These are phyloP conservation scores for Sinodicranocentrus sp. DNA, from an alignment of 2,888 invertebrate species.

Conservation along the genomic window DNA sequence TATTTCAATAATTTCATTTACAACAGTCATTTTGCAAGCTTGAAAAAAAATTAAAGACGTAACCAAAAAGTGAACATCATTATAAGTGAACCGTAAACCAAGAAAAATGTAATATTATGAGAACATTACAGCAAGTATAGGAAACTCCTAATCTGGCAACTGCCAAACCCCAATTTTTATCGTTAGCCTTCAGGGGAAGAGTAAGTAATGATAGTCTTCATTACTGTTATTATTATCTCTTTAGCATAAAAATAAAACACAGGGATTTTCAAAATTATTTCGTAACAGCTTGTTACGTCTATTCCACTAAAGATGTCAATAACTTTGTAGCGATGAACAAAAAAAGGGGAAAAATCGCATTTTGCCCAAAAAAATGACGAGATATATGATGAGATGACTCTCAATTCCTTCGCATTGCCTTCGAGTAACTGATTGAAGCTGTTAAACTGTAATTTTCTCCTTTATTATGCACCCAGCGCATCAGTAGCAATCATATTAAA, in stretches of 20 bases:
- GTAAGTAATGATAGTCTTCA: constrained; percentile 29
- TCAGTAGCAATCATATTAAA: no score
- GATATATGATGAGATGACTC: no score
- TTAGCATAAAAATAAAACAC: constrained; percentile 45
- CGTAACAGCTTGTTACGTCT: constrained; percentile 24
- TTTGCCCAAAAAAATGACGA: no score
- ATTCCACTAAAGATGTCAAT: constrained; percentile 15
- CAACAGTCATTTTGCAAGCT: background rate
- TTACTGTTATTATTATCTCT: constrained; percentile 20
- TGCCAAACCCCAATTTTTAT: constrained; percentile 32
- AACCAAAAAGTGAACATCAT: background rate
- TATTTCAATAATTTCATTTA: background rate
- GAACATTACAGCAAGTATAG: no score
- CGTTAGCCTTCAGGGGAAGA: constrained; percentile 28
- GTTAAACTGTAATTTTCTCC: no score
- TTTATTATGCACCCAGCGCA: no score
- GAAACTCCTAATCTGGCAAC: constrained; percentile 46
- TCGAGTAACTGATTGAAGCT: no score
- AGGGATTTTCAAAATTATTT: constrained; percentile 38
- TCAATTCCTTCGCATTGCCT: no score
- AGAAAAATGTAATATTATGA: constrained; percentile 8
- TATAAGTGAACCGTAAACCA: background rate
- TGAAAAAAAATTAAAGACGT: background rate
- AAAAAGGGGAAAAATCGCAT: no score
- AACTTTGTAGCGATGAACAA: no score